Percentiles rank a stretch among this genome's conserved stretches.
phyloP scores from a whole-genome alignment of 2,888 invertebrate species.

The Agonopterix subpropinquella region DNA sequence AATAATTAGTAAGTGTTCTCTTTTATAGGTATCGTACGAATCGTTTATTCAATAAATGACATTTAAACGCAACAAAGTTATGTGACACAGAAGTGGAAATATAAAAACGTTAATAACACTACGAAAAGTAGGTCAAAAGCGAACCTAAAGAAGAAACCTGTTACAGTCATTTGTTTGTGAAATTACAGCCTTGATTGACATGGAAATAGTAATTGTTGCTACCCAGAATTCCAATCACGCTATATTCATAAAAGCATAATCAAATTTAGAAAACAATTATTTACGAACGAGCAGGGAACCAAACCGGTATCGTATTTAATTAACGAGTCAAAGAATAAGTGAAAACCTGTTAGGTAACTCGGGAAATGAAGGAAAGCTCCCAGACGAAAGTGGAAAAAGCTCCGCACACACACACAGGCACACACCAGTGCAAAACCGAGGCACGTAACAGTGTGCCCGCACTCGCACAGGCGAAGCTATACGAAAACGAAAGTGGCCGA shows the following conservation, averaged over 20 bases:
- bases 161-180: slow-evolving; percentile 2
- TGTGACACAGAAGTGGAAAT: neutral
- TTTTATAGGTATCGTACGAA: neutral
- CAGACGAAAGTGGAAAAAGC: slow-evolving; percentile 70
- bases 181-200: slow-evolving; percentile 4
- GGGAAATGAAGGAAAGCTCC: slow-evolving; percentile 68
- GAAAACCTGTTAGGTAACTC: slow-evolving; percentile 64
- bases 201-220: neutral
- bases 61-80: neutral
- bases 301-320: slow-evolving; percentile 17
- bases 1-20: neutral
- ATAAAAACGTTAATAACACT: neutral
- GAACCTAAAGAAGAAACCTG: slow-evolving; percentile 1
- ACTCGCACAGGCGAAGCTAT: slow-evolving; percentile 38
- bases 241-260: neutral
- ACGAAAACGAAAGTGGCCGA: slow-evolving; percentile 76
- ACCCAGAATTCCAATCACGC: too few species aligned
- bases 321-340: slow-evolving; percentile 26
- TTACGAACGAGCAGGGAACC: neutral
- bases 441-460: slow-evolving; percentile 16
- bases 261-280: neutral
- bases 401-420: slow-evolving; percentile 29
- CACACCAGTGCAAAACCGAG: slow-evolving; percentile 4
- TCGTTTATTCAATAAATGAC: neutral
- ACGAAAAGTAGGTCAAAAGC: slow-evolving; percentile 1